These are phyloP conservation scores for Wasmannia auropunctata DNA, from an alignment of 1,140 invertebrate species.

Conservation along the genomic window DNA sequence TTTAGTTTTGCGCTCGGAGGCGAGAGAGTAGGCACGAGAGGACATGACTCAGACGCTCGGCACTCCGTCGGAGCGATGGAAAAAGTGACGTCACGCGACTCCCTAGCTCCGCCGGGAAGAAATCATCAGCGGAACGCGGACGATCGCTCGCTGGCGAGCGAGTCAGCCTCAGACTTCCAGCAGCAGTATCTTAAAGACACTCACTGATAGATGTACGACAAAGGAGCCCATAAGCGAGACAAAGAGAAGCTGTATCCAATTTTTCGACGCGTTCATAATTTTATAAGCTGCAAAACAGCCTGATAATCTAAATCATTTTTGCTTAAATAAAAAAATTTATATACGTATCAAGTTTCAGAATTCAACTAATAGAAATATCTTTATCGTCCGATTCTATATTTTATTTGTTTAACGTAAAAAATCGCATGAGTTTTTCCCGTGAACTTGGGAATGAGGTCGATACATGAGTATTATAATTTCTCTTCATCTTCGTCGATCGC, in stretches of 20 bases:
- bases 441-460: neutral
- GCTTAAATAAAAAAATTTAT: neutral
- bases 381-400: neutral
- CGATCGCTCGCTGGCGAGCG: constrained; percentile 60
- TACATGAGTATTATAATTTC: constrained; percentile 25
- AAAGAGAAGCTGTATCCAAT: neutral
- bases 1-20: constrained; percentile 3
- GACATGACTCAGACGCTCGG: constrained; percentile 82
- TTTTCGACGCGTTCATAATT: neutral
- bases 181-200: constrained; percentile 18
- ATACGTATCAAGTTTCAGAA: neutral
- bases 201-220: neutral
- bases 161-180: neutral
- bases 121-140: constrained; percentile 81
- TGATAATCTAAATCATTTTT: neutral
- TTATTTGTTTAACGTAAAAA: neutral
- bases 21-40: constrained; percentile 65
- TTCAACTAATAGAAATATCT: neutral
- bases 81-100: constrained; percentile 82
- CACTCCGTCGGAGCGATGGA: constrained; percentile 76
- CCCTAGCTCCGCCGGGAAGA: constrained; percentile 76
- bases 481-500: constrained; percentile 32
- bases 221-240: neutral
- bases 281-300: neutral
- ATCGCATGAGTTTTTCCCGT: neutral